Percentiles rank a stretch among this genome's conserved stretches.
Conservation (phyloP, 1,140 invertebrate species). For the Solenopsis invicta region DNA sequence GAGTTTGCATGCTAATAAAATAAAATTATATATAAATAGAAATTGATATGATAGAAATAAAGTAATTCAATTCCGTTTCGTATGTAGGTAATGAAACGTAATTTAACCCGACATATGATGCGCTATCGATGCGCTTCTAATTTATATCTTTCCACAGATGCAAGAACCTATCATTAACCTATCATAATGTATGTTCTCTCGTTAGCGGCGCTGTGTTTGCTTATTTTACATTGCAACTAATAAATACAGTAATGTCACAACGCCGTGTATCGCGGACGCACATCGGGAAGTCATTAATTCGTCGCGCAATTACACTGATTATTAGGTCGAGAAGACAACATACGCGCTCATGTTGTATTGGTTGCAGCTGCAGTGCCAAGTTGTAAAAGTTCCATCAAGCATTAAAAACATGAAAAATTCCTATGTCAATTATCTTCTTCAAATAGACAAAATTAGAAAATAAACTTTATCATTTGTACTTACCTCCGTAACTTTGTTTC, state of each 20-base stretch:
- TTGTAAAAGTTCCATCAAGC: background rate
- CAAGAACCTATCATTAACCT: background rate
- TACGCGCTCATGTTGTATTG: background rate
- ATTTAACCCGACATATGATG: constrained; percentile 15
- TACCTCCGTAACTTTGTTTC: background rate
- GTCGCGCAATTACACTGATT: constrained; percentile 35
- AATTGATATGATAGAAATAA: background rate
- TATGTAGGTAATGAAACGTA: background rate
- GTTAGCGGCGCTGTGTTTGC: constrained; percentile 9
- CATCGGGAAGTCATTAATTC: constrained; percentile 38
- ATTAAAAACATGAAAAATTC: background rate
- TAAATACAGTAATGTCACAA: constrained; percentile 36
- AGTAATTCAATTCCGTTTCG: background rate
- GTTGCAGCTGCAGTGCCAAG: background rate
- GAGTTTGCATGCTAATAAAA: background rate
- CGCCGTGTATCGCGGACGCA: background rate
- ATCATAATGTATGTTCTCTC: constrained; percentile 9
- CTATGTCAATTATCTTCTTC: constrained; percentile 9
- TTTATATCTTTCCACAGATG: constrained; percentile 7
- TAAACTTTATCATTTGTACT: background rate
- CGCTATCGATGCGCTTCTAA: constrained; percentile 15
- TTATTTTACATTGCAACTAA: constrained; percentile 33
- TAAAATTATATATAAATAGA: background rate
- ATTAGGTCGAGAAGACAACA: constrained; percentile 27
- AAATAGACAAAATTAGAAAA: background rate